These are phyloP conservation scores for Talpa occidentalis DNA, from an alignment of 2,113 vertebrate genomes.

Conservation along the genomic window DNA sequence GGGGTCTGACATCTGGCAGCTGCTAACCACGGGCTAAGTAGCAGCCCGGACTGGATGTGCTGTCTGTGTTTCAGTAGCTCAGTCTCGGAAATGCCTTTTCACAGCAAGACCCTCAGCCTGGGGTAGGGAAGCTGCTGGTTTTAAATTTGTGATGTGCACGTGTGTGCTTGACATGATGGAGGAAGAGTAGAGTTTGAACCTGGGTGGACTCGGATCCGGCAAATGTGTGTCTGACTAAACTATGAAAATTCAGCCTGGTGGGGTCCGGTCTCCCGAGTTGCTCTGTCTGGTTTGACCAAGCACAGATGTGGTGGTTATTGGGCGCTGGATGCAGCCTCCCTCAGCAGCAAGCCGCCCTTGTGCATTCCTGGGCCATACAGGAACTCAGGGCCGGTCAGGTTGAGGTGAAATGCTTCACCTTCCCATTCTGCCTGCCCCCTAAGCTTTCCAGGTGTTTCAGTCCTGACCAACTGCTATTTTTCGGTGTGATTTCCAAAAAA, in stretches of 20 bases:
- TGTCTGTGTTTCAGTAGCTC: background rate
- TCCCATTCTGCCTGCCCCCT: background rate
- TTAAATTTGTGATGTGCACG: background rate
- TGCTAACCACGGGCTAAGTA: background rate
- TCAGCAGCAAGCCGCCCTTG: background rate
- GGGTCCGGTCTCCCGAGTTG: background rate
- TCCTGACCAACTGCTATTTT: background rate
- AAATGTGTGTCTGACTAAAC: background rate
- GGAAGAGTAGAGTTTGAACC: background rate
- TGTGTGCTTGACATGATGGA: background rate
- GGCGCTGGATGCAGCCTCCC: background rate
- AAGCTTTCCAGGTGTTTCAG: background rate
- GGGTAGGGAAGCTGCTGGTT: background rate
- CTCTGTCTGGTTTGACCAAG: background rate
- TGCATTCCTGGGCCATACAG: background rate
- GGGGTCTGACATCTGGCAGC: background rate
- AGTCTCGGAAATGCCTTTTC: background rate
- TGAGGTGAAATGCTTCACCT: rapidly evolving
- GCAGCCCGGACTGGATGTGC: background rate
- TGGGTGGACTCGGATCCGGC: background rate
- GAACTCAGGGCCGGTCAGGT: background rate
- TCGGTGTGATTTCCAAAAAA: background rate
- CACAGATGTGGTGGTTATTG: rapidly evolving
- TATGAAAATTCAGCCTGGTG: background rate
- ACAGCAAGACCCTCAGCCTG: rapidly evolving